These are phyloP conservation scores for Tribolium madens DNA, from an alignment of 1,140 invertebrate species.

Conservation along the genomic window DNA sequence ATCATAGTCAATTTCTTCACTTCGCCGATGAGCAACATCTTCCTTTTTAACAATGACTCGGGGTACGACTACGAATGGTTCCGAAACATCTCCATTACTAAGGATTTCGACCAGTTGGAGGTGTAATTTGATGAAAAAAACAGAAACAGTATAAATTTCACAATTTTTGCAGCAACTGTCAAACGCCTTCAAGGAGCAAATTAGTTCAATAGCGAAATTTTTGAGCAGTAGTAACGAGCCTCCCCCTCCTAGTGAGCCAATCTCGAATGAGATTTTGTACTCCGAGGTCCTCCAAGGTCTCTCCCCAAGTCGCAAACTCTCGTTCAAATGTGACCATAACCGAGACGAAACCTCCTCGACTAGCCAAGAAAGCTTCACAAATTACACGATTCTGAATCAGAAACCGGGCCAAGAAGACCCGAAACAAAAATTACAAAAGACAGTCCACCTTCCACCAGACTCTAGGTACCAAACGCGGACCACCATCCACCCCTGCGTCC, in stretches of 20 bases:
- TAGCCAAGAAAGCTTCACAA: neutral
- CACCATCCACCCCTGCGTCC: neutral
- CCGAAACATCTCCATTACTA: neutral
- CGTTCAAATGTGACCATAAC: neutral
- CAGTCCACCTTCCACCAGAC: no score
- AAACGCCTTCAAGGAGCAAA: constrained; percentile 43
- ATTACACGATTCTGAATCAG: constrained; percentile 12
- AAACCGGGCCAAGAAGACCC: neutral
- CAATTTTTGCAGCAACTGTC: constrained; percentile 37
- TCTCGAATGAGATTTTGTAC: constrained; percentile 1
- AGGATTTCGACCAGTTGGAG: constrained; percentile 38
- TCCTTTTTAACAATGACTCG: neutral
- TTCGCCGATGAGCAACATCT: neutral
- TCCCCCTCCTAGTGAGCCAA: neutral
- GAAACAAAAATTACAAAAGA: neutral
- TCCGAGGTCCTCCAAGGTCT: constrained; percentile 12
- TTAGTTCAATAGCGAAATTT: constrained; percentile 43
- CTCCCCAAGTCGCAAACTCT: constrained; percentile 1
- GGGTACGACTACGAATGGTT: constrained; percentile 1
- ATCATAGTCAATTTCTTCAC: neutral
- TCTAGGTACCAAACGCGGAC: no score
- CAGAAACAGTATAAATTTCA: constrained; percentile 10
- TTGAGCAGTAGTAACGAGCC: neutral
- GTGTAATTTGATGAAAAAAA: constrained; percentile 1
- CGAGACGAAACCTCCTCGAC: neutral